A percentile compares a stretch with the other conserved stretches of the same genome.
phyloP scores from a whole-genome alignment of 1,140 invertebrate species.

The Apis laboriosa region DNA sequence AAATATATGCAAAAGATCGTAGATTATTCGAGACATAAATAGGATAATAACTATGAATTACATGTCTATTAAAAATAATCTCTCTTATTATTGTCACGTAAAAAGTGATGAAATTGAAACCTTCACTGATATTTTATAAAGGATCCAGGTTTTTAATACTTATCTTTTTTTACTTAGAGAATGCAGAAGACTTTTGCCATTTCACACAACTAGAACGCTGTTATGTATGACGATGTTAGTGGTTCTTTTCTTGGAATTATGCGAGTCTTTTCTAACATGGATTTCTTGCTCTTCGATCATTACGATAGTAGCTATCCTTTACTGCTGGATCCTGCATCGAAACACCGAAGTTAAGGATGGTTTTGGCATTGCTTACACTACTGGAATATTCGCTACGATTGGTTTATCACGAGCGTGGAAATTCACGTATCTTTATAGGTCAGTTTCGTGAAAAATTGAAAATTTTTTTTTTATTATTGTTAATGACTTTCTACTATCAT shows the following conservation, averaged over 20 bases:
- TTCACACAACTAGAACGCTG: slow-evolving; percentile 62
- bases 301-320: slow-evolving; percentile 53
- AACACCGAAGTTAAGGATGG: slow-evolving; percentile 64
- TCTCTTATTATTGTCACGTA: background rate
- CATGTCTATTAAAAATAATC: background rate
- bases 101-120: slow-evolving; percentile 20
- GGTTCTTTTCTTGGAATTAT: slow-evolving; percentile 60
- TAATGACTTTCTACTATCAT: background rate
- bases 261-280: slow-evolving; percentile 62
- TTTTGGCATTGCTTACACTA: slow-evolving; percentile 55
- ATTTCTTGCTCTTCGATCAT: slow-evolving; percentile 54
- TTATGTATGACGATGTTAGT: slow-evolving; percentile 58
- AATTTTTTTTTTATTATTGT: background rate
- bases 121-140: background rate
- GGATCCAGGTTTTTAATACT: background rate
- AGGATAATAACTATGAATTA: background rate
- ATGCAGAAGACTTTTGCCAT: slow-evolving; percentile 54
- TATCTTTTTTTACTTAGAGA: slow-evolving; percentile 44
- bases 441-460: background rate
- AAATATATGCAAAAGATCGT: background rate
- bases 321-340: slow-evolving; percentile 68
- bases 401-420: slow-evolving; percentile 64
- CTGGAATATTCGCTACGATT: slow-evolving; percentile 63
- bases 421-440: slow-evolving; percentile 63
- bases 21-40: background rate